phyloP scores from a whole-genome alignment of 2,888 invertebrate species.

The Hydrotaea diabolus region DNA sequence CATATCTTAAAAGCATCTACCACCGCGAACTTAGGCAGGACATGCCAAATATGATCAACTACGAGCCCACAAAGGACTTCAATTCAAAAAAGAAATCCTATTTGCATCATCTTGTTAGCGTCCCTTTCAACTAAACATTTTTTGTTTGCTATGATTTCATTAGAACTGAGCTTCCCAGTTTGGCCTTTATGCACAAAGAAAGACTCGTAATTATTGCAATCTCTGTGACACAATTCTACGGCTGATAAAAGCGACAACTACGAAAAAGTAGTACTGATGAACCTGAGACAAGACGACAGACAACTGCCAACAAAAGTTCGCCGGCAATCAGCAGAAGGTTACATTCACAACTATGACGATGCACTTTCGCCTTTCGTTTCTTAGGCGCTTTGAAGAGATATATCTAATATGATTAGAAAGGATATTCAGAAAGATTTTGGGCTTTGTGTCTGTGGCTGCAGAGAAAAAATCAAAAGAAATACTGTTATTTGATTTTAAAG shows the following conservation, averaged over 20 bases:
- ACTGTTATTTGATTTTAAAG: too few species aligned
- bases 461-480: too few species aligned
- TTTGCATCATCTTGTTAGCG: too few species aligned
- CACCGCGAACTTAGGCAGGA: too few species aligned
- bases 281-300: neutral
- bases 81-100: too few species aligned
- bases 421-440: neutral
- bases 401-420: neutral
- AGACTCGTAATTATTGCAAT: neutral
- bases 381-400: neutral
- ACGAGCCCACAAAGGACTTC: too few species aligned
- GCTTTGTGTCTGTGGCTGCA: neutral
- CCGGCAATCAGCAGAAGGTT: neutral
- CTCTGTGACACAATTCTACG: neutral
- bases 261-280: neutral
- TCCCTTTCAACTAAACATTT: too few species aligned
- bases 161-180: neutral
- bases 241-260: neutral
- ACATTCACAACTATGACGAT: neutral
- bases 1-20: too few species aligned
- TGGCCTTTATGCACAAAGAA: neutral
- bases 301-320: constrained; percentile 2
- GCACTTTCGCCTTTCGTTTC: neutral
- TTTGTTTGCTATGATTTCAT: neutral
- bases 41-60: too few species aligned